Percentiles rank a stretch among this genome's conserved stretches.
phyloP scores from a whole-genome alignment of 2,113 vertebrate genomes.

The Hippocampus barbouri region DNA sequence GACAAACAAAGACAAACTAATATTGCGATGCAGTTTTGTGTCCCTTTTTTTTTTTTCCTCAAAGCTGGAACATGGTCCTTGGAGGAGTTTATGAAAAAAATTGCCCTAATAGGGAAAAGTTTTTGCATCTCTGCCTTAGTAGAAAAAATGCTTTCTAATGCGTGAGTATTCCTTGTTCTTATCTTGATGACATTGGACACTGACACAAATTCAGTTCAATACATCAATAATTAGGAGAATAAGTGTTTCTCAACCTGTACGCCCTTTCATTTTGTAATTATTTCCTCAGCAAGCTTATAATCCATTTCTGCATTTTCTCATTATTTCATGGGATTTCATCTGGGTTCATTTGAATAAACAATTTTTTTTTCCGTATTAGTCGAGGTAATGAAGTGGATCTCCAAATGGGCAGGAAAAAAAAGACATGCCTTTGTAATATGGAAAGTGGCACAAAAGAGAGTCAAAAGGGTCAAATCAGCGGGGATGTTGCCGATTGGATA shows the following conservation, averaged over 20 bases:
- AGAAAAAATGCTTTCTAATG: slow-evolving; percentile 42
- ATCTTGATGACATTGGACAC: slow-evolving; percentile 41
- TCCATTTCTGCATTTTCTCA: slow-evolving; percentile 57
- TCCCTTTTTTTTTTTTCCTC: no score
- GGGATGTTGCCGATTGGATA: slow-evolving; percentile 56
- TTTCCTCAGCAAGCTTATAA: slow-evolving; percentile 49
- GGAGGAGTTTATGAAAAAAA: neutral
- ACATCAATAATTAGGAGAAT: slow-evolving; percentile 48
- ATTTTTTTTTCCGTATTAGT: slow-evolving; percentile 61
- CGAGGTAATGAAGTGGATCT: slow-evolving; percentile 73
- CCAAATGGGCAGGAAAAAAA: slow-evolving; percentile 17
- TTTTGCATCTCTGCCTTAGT: slow-evolving; percentile 21
- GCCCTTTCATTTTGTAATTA: slow-evolving; percentile 57
- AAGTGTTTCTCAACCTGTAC: slow-evolving; percentile 23
- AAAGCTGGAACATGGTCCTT: no score
- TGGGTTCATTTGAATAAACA: slow-evolving; percentile 71
- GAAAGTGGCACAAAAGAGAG: slow-evolving; percentile 42
- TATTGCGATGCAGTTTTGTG: no score
- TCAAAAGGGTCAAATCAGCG: slow-evolving; percentile 60
- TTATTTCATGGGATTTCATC: slow-evolving; percentile 58
- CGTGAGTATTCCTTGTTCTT: slow-evolving; percentile 54
- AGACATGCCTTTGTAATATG: slow-evolving; percentile 59
- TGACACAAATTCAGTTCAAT: slow-evolving; percentile 39
- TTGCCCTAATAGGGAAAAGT: neutral
- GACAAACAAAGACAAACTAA: no score